Evolutionary conservation across 2,888 invertebrate species (phyloP).

Genomic region (Epistrophe grossulariae): DNA sequence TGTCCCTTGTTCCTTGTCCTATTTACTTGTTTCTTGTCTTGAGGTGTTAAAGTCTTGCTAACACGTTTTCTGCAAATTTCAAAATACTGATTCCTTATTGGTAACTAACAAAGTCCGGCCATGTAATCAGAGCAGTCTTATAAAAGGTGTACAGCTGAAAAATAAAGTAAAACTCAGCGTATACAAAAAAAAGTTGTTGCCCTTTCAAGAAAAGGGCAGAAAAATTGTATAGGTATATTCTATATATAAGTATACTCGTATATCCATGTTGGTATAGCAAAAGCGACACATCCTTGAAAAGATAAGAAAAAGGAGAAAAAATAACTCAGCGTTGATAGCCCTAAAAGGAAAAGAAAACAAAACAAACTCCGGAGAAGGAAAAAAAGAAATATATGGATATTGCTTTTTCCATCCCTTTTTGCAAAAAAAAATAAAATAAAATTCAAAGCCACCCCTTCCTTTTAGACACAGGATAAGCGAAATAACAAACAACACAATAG

Average conservation of each 20-base stretch:
- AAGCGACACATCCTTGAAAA: conserved; percentile 55
- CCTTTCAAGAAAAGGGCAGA: conserved; percentile 52
- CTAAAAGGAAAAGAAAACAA: conserved; percentile 53
- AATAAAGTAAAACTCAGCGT: conserved; percentile 30
- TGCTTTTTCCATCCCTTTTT: conserved; percentile 56
- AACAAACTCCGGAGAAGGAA: conserved; percentile 33
- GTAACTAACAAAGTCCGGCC: not conserved
- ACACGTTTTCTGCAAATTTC: no score
- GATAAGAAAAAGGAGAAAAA: conserved; percentile 49
- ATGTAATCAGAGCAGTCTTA: conserved; percentile 25
- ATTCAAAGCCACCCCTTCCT: conserved; percentile 55
- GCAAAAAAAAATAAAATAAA: conserved; percentile 17
- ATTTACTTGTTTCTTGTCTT: no score
- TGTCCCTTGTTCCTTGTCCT: no score
- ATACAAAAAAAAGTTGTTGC: conserved; percentile 41
- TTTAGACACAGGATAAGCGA: conserved; percentile 15
- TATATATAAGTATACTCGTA: not conserved
- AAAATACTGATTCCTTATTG: no score
- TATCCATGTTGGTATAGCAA: conserved; percentile 2
- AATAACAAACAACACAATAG: conserved; percentile 71
- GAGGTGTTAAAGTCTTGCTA: no score
- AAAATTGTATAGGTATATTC: conserved; percentile 15
- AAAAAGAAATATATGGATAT: conserved; percentile 65
- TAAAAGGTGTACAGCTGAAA: conserved; percentile 63
- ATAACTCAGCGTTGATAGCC: conserved; percentile 55